phyloP scores from a whole-genome alignment of 2,888 invertebrate genomes.

The Hypomecis punctinalis region DNA sequence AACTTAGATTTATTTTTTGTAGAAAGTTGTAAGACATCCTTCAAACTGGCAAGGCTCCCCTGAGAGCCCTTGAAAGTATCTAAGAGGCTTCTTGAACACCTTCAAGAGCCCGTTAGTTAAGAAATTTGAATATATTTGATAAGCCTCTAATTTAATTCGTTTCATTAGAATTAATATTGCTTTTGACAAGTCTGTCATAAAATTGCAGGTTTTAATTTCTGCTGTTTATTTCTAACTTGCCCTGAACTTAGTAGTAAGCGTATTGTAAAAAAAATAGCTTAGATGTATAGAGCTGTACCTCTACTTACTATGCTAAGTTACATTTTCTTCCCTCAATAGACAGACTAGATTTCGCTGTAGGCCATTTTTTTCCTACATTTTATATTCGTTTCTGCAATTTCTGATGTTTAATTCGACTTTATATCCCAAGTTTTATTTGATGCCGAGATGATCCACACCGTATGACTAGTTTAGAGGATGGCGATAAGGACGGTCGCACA shows the following conservation, averaged over 20 bases:
- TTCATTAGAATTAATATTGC: not conserved
- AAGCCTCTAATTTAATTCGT: not conserved
- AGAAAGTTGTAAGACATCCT: not conserved
- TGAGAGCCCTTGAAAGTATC: constrained; percentile 5
- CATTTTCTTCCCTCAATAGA: too few species aligned
- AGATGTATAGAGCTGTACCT: too few species aligned
- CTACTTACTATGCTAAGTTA: too few species aligned
- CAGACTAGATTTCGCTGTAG: too few species aligned
- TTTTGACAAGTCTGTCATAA: not conserved
- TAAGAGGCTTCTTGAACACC: constrained; percentile 8
- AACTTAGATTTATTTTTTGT: not conserved
- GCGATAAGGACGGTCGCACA: constrained; percentile 83
- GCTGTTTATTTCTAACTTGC: too few species aligned
- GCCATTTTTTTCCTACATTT: too few species aligned
- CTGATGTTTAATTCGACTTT: not conserved
- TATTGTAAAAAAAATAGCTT: too few species aligned
- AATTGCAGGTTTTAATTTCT: not conserved
- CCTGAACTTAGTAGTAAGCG: too few species aligned
- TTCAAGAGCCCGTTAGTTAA: constrained; percentile 3
- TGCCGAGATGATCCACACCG: constrained; percentile 15
- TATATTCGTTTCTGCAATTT: too few species aligned
- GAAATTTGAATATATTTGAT: constrained; percentile 2
- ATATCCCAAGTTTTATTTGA: constrained; percentile 14
- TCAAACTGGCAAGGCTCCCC: not conserved
- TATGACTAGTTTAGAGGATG: constrained; percentile 85